A percentile compares a stretch with the other conserved stretches of the same genome.
Evolutionary conservation across 2,797 vertebrate genomes (phyloP).

Genomic region (Pampus argenteus): DNA sequence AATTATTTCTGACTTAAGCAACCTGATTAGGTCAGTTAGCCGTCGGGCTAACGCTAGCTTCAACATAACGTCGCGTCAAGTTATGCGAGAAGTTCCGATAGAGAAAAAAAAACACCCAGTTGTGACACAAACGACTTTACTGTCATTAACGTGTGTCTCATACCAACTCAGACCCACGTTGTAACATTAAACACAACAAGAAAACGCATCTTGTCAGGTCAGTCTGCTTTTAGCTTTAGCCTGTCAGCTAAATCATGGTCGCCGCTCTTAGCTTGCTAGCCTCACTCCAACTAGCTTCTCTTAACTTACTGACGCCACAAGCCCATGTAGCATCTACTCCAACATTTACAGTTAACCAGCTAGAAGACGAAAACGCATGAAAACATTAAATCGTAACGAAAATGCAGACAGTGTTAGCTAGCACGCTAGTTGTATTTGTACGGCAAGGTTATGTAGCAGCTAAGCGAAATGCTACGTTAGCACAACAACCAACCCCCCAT

Average conservation of each 20-base stretch:
- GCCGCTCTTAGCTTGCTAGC: conserved; percentile 61
- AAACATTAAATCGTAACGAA: not conserved
- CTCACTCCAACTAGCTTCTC: conserved; percentile 50
- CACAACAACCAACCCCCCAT: conserved; percentile 78
- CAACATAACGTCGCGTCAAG: conserved; percentile 55
- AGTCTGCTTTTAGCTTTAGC: conserved; percentile 60
- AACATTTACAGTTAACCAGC: conserved; percentile 4
- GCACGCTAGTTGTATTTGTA: not conserved
- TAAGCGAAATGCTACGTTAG: conserved; percentile 67
- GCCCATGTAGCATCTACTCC: conserved; percentile 17
- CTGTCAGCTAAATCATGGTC: conserved; percentile 73
- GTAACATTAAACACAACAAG: not conserved
- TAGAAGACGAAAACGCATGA: not conserved
- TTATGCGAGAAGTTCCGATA: conserved; percentile 42
- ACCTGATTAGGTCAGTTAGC: conserved; percentile 25
- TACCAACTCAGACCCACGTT: not conserved
- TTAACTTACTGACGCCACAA: conserved; percentile 50
- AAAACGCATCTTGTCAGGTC: conserved; percentile 44
- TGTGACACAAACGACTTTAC: not conserved
- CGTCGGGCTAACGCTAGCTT: conserved; percentile 44
- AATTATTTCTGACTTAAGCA: conserved; percentile 17
- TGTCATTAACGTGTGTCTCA: too few species aligned
- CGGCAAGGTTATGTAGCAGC: conserved; percentile 74
- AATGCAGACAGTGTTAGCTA: not conserved
- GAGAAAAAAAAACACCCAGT: conserved; percentile 9